A percentile compares a stretch with the other conserved stretches of the same genome.
These are phyloP conservation scores for Caranx ignobilis DNA, from an alignment of 2,113 vertebrate species.

Conservation along the genomic window DNA sequence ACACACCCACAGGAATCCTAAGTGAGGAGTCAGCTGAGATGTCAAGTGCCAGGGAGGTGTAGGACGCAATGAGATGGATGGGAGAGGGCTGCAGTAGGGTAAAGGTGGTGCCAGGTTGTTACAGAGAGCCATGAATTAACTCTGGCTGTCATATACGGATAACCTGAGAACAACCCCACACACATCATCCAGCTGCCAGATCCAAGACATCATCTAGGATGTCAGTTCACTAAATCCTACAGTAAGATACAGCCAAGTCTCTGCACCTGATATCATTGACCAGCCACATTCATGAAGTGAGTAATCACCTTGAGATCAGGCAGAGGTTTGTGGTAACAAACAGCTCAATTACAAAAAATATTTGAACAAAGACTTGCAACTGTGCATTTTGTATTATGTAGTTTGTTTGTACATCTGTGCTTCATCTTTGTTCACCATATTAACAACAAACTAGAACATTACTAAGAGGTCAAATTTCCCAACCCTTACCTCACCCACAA, in stretches of 20 bases:
- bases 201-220: constrained; percentile 18
- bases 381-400: too few relatives aligned
- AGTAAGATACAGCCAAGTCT: not conserved
- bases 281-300: not conserved
- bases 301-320: not conserved
- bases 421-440: not conserved
- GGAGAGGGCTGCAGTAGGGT: constrained; percentile 3
- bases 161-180: constrained; percentile 54
- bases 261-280: not conserved
- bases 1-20: constrained; percentile 8
- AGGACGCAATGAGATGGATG: constrained; percentile 27
- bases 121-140: constrained; percentile 50
- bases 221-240: constrained; percentile 21
- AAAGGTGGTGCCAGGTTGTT: constrained; percentile 35
- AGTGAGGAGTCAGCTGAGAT: not conserved
- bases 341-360: not conserved
- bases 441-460: not conserved
- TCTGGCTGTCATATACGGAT: constrained; percentile 41
- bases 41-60: constrained; percentile 7
- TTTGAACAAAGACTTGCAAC: not conserved
- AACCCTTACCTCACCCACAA: not conserved
- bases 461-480: not conserved
- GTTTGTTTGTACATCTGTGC: not conserved
- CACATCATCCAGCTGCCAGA: constrained; percentile 21
- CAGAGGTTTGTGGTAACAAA: not conserved